Evolutionary conservation across 2,888 invertebrate species (phyloP).

Genomic region (Eueremaeus valkanovi): DNA sequence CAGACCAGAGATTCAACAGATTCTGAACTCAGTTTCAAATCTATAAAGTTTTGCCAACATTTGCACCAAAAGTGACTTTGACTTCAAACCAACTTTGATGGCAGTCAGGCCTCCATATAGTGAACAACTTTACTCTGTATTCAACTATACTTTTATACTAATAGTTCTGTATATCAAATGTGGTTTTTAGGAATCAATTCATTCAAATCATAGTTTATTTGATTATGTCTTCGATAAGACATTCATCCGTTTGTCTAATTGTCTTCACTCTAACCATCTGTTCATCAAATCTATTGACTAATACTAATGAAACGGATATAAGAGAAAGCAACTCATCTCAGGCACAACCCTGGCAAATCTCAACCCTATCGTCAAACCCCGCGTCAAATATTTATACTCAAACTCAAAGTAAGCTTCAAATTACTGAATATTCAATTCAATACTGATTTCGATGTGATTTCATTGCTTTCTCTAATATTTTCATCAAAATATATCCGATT

Average conservation of each 20-base stretch:
- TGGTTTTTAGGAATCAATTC: not conserved
- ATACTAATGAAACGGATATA: not conserved
- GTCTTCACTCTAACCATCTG: not conserved
- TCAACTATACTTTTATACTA: not conserved
- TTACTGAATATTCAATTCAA: no score
- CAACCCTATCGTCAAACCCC: no score
- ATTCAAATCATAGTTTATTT: not conserved
- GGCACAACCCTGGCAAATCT: no score
- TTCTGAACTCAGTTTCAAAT: no score
- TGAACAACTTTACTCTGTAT: not conserved
- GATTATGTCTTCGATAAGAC: not conserved
- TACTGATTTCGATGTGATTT: no score
- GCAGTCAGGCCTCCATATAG: not conserved
- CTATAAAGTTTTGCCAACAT: not conserved
- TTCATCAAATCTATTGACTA: not conserved
- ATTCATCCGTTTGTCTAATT: not conserved
- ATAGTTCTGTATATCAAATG: not conserved
- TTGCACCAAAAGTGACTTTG: not conserved
- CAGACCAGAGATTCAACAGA: no score
- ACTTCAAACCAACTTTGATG: not conserved
- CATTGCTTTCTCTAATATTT: no score
- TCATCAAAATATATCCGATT: no score
- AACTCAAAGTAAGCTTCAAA: no score
- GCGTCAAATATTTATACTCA: no score
- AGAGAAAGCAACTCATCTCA: no score